phyloP scores from a whole-genome alignment of 2,797 vertebrate genomes.

The Acanthurus leucopareius region DNA sequence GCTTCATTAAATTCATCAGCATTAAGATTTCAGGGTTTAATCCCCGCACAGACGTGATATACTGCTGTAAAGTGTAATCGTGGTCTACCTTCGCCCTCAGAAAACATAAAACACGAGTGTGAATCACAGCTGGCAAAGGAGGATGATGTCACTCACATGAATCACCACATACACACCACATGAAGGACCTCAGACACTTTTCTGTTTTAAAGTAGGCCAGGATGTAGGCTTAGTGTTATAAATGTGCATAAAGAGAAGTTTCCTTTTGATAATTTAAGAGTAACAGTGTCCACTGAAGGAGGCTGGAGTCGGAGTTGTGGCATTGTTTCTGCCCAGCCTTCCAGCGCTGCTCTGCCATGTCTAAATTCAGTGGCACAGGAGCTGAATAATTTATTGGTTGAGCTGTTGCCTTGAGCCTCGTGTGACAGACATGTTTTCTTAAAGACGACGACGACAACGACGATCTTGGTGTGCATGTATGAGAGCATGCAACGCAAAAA shows the following conservation, averaged over 20 bases:
- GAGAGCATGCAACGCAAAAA: constrained; percentile 7
- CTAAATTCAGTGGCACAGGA: constrained; percentile 78
- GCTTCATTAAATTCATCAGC: constrained; percentile 58
- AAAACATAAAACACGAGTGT: constrained; percentile 10
- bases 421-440: constrained; percentile 74
- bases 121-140: constrained; percentile 41
- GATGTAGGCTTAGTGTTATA: constrained; percentile 3
- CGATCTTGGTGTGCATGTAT: constrained; percentile 26
- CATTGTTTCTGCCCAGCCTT: constrained; percentile 46
- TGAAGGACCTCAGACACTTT: too few relatives aligned
- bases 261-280: constrained; percentile 37
- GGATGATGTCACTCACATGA: constrained; percentile 41
- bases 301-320: constrained; percentile 13
- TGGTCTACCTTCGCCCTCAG: background rate
- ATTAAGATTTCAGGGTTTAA: constrained; percentile 42
- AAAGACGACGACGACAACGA: constrained; percentile 55
- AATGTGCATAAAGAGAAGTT: constrained; percentile 19
- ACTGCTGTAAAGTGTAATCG: background rate
- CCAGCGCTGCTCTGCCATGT: constrained; percentile 59
- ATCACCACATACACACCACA: constrained; percentile 7
- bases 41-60: constrained; percentile 4
- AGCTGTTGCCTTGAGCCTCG: constrained; percentile 69
- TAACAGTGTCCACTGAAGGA: constrained; percentile 20
- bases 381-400: constrained; percentile 85
- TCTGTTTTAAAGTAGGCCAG: constrained; percentile 19